phyloP scores from a whole-genome alignment of 2,888 invertebrate species.

The Timema podura region DNA sequence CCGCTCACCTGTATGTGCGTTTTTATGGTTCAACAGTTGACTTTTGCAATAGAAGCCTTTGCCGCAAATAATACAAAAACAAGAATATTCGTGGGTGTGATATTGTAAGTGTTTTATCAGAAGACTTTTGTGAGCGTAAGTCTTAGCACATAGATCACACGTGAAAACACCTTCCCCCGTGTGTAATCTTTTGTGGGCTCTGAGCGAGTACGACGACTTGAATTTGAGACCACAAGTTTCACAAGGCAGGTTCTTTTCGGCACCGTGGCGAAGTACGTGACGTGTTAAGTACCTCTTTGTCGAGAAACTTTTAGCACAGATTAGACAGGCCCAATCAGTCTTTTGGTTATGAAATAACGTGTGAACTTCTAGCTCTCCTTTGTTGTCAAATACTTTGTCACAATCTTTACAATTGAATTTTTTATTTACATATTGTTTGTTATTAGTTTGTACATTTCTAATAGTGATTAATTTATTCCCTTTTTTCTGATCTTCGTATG shows the following conservation, averaged over 20 bases:
- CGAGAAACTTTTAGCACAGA: conserved; percentile 2
- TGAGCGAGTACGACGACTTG: not conserved
- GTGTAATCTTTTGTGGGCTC: conserved; percentile 14
- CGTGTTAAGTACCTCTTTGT: not conserved
- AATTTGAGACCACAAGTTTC: not conserved
- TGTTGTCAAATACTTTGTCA: not conserved
- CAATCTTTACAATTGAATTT: conserved; percentile 2
- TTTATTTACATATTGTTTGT: not conserved
- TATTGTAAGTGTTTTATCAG: conserved; percentile 4
- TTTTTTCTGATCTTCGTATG: not conserved
- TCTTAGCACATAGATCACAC: conserved; percentile 36
- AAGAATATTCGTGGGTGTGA: conserved; percentile 24
- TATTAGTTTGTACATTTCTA: too few species aligned
- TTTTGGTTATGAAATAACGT: not conserved
- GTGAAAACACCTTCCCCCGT: conserved; percentile 9
- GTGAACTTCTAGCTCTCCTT: not conserved
- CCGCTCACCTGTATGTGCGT: conserved; percentile 17
- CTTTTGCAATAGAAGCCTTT: conserved; percentile 29
- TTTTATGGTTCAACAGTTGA: conserved; percentile 13
- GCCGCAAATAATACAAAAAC: conserved; percentile 37
- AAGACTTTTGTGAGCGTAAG: conserved; percentile 45
- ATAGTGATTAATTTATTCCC: not conserved
- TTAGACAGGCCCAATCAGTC: conserved; percentile 1
- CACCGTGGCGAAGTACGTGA: not conserved
- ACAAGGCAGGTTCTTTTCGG: not conserved